Evolutionary conservation across 2,888 invertebrate species (phyloP), one percentile per base, ranked within the genome.

Genomic region (Drosophila trichaetosa): DNA sequence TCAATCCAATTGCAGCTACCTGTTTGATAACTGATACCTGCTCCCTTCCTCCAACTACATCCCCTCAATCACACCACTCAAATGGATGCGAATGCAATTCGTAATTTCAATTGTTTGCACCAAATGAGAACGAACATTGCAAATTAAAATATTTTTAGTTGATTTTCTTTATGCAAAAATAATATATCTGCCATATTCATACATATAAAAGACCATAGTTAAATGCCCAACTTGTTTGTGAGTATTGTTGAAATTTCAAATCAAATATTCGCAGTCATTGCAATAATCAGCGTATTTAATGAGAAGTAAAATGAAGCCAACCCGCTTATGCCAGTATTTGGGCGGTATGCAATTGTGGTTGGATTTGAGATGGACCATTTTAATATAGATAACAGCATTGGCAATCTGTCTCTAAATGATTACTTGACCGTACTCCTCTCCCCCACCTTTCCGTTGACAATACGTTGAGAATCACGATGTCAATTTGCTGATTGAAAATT

Each of bases 401-500:
- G 64, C 71, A 67, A 64, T 70, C 57, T 64, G 61, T 34, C 51
- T 77, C 59, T 87, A 83, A 89, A 87, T 89, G 89, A 83, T 83
- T 83, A 82, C 89, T 83, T 82, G 81, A 88, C 83, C 72, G 76
- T 51, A 42, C n/a, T 34, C 38, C 68, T 24, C 62, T 36, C 27
- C 46, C 61, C 13, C 40, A 62, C 40, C 34, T 34, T 0, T 7
- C 21, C n/a, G n/a, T 11, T 63, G 34, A n/a, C 33, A 73, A 60
- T 73, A 73, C 60, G 79, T 62, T 65, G 63, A 38, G 82, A 90
- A 91, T 92, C 87, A 92, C 83, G 89, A 91, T 89, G 90, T 92
- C 92, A 92, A 92, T 92, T 92, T 92, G 87, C 91, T 92, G 92
- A 92, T 92, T 92, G 92, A 90, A 91, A 91, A 90, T 91, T 92